Evolutionary conservation across 2,888 invertebrate genomes (phyloP).

Genomic region (Antheraea assamensis): DNA sequence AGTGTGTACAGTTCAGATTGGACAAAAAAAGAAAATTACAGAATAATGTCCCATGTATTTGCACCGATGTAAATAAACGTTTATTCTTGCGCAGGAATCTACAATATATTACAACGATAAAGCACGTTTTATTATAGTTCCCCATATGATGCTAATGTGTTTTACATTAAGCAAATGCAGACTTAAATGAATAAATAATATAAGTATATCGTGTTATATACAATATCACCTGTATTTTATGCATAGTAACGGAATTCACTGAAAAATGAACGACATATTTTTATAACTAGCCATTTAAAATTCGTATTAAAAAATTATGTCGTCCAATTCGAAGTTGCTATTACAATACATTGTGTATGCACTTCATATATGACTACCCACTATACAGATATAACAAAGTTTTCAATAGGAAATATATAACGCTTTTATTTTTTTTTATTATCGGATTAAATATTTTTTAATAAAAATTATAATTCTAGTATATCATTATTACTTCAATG

Average conservation of each 20-base stretch:
- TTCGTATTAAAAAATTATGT: too few relatives aligned
- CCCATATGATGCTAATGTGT: background rate
- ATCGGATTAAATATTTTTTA: background rate
- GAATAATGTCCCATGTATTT: background rate
- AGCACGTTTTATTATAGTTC: conserved; percentile 2
- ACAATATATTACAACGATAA: background rate
- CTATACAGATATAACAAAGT: background rate
- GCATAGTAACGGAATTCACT: background rate
- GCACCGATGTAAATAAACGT: background rate
- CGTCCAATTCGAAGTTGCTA: too few relatives aligned
- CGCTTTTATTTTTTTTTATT: background rate
- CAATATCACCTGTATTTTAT: background rate
- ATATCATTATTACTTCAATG: conserved; percentile 9
- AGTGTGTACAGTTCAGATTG: background rate
- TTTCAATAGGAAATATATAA: background rate
- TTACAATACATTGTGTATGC: too few relatives aligned
- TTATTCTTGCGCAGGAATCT: background rate
- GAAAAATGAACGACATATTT: background rate
- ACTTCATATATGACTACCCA: background rate
- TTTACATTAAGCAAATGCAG: background rate
- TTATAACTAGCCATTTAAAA: too few relatives aligned
- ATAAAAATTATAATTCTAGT: background rate
- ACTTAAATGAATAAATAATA: background rate
- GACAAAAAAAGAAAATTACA: background rate
- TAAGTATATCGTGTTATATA: background rate